Conservation (phyloP, 1,140 invertebrate genomes). For the Pachyrhynchus sulphureomaculatus region DNA sequence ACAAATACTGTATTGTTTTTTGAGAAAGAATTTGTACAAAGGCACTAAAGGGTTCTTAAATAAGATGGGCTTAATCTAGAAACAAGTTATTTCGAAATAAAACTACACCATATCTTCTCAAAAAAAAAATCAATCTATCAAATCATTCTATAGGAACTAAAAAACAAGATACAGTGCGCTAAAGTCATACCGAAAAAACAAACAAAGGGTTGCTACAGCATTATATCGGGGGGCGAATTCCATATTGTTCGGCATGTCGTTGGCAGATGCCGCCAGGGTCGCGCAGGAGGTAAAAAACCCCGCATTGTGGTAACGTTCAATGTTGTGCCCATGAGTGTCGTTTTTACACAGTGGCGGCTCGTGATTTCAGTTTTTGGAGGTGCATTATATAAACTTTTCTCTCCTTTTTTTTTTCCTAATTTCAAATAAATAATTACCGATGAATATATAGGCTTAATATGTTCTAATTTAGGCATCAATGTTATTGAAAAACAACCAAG, state of each 20-base stretch:
- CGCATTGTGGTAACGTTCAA: slow-evolving; percentile 32
- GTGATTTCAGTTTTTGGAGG: no score
- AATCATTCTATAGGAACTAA: slow-evolving; percentile 30
- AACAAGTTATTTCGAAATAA: no score
- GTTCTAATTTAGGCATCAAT: no score
- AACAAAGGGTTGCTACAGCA: slow-evolving; percentile 33
- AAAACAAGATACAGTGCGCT: slow-evolving; percentile 28
- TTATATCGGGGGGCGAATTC: slow-evolving; percentile 32
- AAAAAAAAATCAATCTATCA: slow-evolving; percentile 14
- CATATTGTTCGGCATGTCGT: slow-evolving; percentile 38
- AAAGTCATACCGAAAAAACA: slow-evolving; percentile 32
- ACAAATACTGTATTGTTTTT: no score
- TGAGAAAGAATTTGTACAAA: no score
- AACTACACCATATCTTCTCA: background rate
- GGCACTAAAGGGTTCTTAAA: no score
- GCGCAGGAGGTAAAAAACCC: slow-evolving; percentile 34
- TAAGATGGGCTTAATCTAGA: no score
- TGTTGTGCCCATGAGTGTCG: slow-evolving; percentile 29
- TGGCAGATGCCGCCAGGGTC: slow-evolving; percentile 34
- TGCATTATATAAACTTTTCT: no score
- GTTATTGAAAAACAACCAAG: no score
- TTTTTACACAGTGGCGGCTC: background rate
- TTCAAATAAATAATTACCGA: no score
- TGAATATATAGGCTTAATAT: no score
- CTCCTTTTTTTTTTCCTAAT: no score